These are phyloP conservation scores for Vanessa cardui DNA, from an alignment of 2,888 invertebrate species.

Conservation along the genomic window DNA sequence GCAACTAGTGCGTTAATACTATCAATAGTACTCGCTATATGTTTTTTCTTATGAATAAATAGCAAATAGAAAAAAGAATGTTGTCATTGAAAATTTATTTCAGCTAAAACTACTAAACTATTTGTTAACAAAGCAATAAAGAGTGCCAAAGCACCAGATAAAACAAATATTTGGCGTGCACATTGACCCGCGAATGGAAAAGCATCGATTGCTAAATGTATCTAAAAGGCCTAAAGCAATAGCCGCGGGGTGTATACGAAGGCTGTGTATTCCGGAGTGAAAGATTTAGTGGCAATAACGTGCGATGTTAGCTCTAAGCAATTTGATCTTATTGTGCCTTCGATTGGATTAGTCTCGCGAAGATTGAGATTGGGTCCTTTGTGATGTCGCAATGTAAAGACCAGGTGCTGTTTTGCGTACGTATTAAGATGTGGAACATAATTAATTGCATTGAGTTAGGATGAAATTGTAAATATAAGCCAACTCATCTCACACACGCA, in stretches of 20 bases:
- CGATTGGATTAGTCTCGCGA: conserved; percentile 70
- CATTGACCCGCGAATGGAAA: conserved; percentile 47
- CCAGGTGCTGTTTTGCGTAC: conserved; percentile 29
- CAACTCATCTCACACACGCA: too few species aligned
- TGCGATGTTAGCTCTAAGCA: conserved; percentile 65
- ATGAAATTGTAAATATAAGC: too few species aligned
- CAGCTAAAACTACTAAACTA: conserved; percentile 43
- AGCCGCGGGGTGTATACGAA: conserved; percentile 55
- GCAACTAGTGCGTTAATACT: too few species aligned
- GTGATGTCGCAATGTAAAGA: conserved; percentile 23
- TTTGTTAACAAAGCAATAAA: conserved; percentile 74
- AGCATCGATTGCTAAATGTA: conserved; percentile 62
- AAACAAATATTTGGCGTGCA: conserved; percentile 68
- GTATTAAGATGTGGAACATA: conserved; percentile 17
- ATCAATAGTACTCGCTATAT: too few species aligned
- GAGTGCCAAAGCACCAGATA: conserved; percentile 57
- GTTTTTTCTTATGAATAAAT: background rate
- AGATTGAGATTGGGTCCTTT: conserved; percentile 38
- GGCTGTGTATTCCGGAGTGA: conserved; percentile 57
- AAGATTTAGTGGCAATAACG: conserved; percentile 82
- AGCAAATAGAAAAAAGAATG: background rate
- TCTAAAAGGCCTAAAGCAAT: conserved; percentile 68
- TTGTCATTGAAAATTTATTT: conserved; percentile 7
- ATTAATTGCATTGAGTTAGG: background rate
- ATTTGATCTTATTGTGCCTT: conserved; percentile 73